Percentiles rank a stretch among this genome's conserved stretches.
Evolutionary conservation across 2,888 invertebrate genomes (phyloP).

Genomic region (Cerastis leucographa): DNA sequence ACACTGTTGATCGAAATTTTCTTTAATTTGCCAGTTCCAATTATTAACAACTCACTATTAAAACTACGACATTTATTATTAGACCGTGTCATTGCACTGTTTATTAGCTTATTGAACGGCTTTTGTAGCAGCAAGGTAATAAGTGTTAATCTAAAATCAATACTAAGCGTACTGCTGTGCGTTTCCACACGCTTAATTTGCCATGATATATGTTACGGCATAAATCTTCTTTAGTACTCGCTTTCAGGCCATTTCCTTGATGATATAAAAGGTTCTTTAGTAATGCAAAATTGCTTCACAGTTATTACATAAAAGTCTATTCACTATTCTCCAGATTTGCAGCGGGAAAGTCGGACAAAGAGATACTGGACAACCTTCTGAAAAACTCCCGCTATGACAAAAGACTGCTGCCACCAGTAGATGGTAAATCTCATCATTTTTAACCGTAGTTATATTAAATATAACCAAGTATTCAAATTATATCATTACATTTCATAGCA

Average conservation of each 20-base stretch:
- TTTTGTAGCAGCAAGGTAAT: constrained; percentile 73
- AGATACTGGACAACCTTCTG: constrained; percentile 97
- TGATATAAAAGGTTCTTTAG: constrained; percentile 55
- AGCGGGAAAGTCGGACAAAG: constrained; percentile 97
- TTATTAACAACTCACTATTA: constrained; percentile 24
- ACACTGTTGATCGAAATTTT: constrained; percentile 27
- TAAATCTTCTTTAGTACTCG: constrained; percentile 65
- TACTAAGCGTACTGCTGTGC: constrained; percentile 70
- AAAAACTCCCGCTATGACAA: constrained; percentile 97
- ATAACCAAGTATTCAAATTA: constrained; percentile 45
- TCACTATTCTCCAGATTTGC: constrained; percentile 93
- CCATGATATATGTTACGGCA: constrained; percentile 73
- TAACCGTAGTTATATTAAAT: constrained; percentile 10
- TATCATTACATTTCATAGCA: constrained; percentile 23
- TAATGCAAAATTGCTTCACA: constrained; percentile 52
- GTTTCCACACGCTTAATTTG: constrained; percentile 77
- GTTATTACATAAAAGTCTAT: constrained; percentile 46
- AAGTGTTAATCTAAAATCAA: constrained; percentile 83
- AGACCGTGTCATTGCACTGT: constrained; percentile 59
- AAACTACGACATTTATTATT: constrained; percentile 48
- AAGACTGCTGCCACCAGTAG: constrained; percentile 97
- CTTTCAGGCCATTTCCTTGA: constrained; percentile 63
- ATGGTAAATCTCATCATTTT: constrained; percentile 91
- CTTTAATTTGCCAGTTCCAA: constrained; percentile 3
- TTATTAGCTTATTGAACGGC: constrained; percentile 69